phyloP scores from a whole-genome alignment of 2,888 invertebrate species.

The Zygaena filipendulae region DNA sequence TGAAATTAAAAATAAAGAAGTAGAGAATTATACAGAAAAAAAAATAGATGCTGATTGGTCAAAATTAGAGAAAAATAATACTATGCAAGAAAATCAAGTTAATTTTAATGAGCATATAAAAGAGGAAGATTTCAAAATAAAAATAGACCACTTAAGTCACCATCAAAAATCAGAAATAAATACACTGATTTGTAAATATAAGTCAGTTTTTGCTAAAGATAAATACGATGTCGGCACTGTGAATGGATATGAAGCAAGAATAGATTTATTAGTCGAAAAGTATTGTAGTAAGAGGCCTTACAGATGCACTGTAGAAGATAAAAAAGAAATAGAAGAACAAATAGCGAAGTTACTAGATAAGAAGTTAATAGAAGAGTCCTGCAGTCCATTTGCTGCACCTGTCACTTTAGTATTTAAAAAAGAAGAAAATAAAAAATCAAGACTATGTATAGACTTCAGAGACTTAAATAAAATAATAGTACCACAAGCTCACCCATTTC shows the following conservation, averaged over 20 bases:
- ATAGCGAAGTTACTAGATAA: constrained; percentile 9
- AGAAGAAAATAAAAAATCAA: constrained; percentile 12
- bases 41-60: too few species aligned
- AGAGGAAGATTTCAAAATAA: constrained; percentile 5
- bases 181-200: constrained; percentile 5
- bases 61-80: too few species aligned
- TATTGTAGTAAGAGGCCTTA: constrained; percentile 18
- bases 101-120: constrained; percentile 1
- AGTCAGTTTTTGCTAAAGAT: constrained; percentile 10
- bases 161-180: constrained; percentile 6
- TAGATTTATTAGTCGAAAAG: constrained; percentile 16
- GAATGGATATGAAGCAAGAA: constrained; percentile 13
- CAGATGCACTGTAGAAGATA: constrained; percentile 8
- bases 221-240: constrained; percentile 13
- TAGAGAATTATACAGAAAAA: too few species aligned
- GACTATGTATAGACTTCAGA: constrained; percentile 22
- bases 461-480: constrained; percentile 21
- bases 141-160: constrained; percentile 6
- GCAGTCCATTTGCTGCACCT: constrained; percentile 15
- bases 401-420: constrained; percentile 15
- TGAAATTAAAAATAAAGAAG: too few species aligned
- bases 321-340: constrained; percentile 11
- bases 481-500: constrained; percentile 23
- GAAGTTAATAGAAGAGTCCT: constrained; percentile 10
- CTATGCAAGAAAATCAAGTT: not conserved